These are phyloP conservation scores for Machaerirhynchus nigripectus DNA, from an alignment of 2,113 vertebrate species.

Conservation along the genomic window DNA sequence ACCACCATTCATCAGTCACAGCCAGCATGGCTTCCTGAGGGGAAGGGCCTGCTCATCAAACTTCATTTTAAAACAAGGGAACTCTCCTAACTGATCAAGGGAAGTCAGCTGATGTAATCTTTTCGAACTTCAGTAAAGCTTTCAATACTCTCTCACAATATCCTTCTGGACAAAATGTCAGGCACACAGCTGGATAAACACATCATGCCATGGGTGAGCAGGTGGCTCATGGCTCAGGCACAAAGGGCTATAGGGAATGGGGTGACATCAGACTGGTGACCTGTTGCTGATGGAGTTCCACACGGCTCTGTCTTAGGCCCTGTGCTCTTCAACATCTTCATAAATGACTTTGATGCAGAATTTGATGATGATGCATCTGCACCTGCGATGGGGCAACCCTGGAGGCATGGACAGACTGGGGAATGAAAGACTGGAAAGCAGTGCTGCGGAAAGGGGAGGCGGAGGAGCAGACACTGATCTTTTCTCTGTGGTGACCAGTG, in stretches of 20 bases:
- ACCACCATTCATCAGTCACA: not conserved
- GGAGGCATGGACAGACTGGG: not conserved
- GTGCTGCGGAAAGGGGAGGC: not conserved
- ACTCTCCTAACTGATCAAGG: not conserved
- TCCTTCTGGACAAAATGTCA: not conserved
- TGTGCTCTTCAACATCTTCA: not conserved
- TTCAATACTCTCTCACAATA: not conserved
- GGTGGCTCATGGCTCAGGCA: not conserved
- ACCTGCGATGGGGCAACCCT: not conserved
- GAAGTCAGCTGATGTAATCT: not conserved
- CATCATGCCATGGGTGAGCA: not conserved
- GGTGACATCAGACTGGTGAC: not conserved
- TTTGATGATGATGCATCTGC: not conserved
- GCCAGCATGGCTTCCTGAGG: not conserved
- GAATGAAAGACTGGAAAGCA: not conserved
- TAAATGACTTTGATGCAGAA: not conserved
- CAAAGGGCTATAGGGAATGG: not conserved
- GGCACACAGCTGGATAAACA: not conserved
- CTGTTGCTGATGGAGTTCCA: not conserved
- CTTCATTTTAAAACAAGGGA: not conserved
- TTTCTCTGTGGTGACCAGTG: not conserved
- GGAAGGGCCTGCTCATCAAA: not conserved
- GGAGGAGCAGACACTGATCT: not conserved
- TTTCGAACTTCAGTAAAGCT: not conserved
- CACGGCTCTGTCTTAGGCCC: not conserved